A percentile compares a stretch with the other conserved stretches of the same genome.
These are phyloP conservation scores for Gobio gobio DNA, from an alignment of 2,113 vertebrate genomes.

Conservation along the genomic window DNA sequence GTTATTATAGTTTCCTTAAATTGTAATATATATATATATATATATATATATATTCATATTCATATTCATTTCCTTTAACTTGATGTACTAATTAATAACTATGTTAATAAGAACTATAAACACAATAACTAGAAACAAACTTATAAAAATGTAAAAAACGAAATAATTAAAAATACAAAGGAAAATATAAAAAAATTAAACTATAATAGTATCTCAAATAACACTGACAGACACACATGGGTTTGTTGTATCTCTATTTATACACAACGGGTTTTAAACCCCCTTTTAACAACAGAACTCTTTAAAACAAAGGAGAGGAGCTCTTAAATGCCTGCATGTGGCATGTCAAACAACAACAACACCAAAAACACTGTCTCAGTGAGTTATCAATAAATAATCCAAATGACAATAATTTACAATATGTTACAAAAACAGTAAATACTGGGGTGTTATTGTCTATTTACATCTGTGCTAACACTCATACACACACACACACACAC, in stretches of 20 bases:
- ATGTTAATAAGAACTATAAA: no score
- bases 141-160: no score
- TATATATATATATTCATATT: no score
- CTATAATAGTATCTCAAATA: not conserved
- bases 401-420: slow-evolving; percentile 77
- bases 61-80: no score
- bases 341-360: slow-evolving; percentile 68
- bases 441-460: slow-evolving; percentile 63
- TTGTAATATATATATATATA: no score
- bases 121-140: no score
- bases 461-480: slow-evolving; percentile 59
- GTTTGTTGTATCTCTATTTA: slow-evolving; percentile 74
- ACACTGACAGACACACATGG: slow-evolving; percentile 59
- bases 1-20: no score
- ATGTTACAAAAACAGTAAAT: slow-evolving; percentile 76
- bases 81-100: no score
- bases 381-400: slow-evolving; percentile 81
- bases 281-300: slow-evolving; percentile 74
- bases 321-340: slow-evolving; percentile 63
- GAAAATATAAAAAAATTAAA: not conserved
- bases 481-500: slow-evolving; percentile 61
- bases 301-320: slow-evolving; percentile 56
- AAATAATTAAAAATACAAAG: not conserved
- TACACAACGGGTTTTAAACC: slow-evolving; percentile 74
- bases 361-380: slow-evolving; percentile 64